These are phyloP conservation scores for Ophioninae sp. DNA, from an alignment of 2,888 invertebrate genomes.

Conservation along the genomic window DNA sequence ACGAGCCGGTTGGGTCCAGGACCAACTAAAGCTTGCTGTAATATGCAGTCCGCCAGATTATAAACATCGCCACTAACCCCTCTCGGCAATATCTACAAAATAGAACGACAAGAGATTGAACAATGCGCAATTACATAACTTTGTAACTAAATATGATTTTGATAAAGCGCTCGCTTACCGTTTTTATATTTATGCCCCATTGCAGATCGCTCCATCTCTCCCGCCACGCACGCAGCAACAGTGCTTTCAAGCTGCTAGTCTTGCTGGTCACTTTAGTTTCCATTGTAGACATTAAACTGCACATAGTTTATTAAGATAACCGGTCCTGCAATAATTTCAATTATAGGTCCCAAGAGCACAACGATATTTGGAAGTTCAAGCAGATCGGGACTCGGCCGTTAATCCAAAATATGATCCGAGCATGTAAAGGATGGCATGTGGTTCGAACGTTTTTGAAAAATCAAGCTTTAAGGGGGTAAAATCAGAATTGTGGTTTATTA, in stretches of 20 bases:
- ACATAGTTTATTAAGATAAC: conserved; percentile 48
- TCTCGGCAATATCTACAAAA: conserved; percentile 86
- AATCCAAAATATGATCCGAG: too few species aligned
- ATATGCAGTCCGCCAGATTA: conserved; percentile 94
- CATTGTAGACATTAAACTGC: conserved; percentile 82
- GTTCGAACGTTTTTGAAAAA: too few species aligned
- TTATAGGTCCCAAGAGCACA: too few species aligned
- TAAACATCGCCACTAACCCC: conserved; percentile 97
- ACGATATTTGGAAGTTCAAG: too few species aligned
- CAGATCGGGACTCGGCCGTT: too few species aligned
- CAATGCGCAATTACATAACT: background rate
- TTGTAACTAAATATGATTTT: background rate
- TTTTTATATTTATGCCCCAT: conserved; percentile 98
- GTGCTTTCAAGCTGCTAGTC: conserved; percentile 90
- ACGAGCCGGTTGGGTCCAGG: conserved; percentile 95
- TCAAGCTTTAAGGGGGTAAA: too few species aligned
- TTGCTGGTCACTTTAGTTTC: conserved; percentile 92
- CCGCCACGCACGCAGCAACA: conserved; percentile 94
- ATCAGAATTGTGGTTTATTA: too few species aligned
- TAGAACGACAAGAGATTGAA: background rate
- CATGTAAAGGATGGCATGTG: too few species aligned
- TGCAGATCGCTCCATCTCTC: conserved; percentile 97
- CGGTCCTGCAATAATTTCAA: too few species aligned
- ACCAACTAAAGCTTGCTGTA: conserved; percentile 96
- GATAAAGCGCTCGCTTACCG: conserved; percentile 82